Conservation (phyloP, 2,113 vertebrate genomes). For the Pachyramphus minor region DNA sequence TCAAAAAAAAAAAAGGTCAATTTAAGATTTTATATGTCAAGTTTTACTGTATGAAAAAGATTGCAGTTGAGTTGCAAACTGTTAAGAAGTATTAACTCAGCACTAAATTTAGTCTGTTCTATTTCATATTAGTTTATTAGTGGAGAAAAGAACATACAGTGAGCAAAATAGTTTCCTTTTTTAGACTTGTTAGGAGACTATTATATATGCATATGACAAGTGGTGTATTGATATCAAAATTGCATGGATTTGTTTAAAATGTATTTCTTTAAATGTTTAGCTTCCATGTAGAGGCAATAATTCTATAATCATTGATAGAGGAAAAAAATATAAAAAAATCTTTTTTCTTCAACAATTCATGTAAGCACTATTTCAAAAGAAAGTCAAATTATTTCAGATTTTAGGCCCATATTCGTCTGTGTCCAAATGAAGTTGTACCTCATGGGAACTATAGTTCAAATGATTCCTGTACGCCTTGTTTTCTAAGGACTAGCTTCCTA, state of each 20-base stretch:
- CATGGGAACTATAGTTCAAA: neutral
- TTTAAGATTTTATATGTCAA: neutral
- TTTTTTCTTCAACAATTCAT: neutral
- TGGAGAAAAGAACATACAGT: neutral
- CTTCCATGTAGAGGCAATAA: neutral
- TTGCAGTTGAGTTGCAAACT: neutral
- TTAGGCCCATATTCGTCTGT: neutral
- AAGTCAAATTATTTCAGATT: neutral
- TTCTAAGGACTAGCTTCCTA: neutral
- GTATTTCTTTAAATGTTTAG: neutral
- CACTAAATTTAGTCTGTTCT: neutral
- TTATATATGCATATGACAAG: neutral
- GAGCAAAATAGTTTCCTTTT: neutral
- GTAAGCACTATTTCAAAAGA: neutral
- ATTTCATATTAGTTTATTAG: neutral
- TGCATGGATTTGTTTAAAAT: neutral
- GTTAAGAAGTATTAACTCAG: neutral
- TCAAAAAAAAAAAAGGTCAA: neutral
- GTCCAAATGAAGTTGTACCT: neutral
- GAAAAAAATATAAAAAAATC: neutral
- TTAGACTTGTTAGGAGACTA: neutral
- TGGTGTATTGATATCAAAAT: neutral
- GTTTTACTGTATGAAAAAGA: neutral
- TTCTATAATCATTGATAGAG: neutral
- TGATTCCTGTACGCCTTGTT: neutral